Base-by-base conservation (phyloP, 2,113 vertebrate genomes). In the Smithornis capensis region DNA sequence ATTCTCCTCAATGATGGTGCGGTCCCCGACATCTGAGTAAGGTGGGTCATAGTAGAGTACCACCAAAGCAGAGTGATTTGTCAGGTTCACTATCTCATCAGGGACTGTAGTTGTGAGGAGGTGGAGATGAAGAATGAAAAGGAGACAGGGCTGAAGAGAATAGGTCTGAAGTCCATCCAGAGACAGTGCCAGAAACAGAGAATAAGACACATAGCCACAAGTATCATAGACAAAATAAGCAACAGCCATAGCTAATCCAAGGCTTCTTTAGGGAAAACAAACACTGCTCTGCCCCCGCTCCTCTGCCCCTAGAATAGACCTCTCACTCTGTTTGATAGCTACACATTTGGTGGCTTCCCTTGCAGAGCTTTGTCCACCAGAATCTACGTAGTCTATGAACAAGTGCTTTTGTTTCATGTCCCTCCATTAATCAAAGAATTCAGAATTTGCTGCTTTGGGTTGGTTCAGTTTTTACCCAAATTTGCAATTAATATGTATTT, bases 1-100 rank as follows among this genome's bases (percentile, higher is more conserved):
- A n/a, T n/a, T n/a, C 28, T 59, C 57, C 19, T n/a, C 57, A 67
- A 1, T 0, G 0, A 56, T 8, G 11, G 24, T 28, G 23, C 37
- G 55, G 35, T 21, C 4, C 4, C 15, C 3, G 4, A 8, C 2
- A 11, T 7, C 19, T n/a, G 10, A 79, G 24, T 35, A 76, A n/a
- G 6, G 23, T 40, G 38, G 9, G 44, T n/a, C 38, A 31, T 15
- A 64, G 35, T 53, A 60, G 35, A 7, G 5, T 6, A 56, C 10
- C 27, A 42, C 16, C 25, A 38, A 68, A 80, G 40, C 6, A 6
- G 33, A 15, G 29, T 11, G 49, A 15, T 33, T 42, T 6, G 4
- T 16, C 33, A 28, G 17, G 8, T 25, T 19, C 19, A 19, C 19
- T 35, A 11, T 44, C 13, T 4, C 17, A 16, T 40, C 15, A 76